Conservation (phyloP, 2,888 invertebrate species). For the Margaritifera margaritifera region DNA sequence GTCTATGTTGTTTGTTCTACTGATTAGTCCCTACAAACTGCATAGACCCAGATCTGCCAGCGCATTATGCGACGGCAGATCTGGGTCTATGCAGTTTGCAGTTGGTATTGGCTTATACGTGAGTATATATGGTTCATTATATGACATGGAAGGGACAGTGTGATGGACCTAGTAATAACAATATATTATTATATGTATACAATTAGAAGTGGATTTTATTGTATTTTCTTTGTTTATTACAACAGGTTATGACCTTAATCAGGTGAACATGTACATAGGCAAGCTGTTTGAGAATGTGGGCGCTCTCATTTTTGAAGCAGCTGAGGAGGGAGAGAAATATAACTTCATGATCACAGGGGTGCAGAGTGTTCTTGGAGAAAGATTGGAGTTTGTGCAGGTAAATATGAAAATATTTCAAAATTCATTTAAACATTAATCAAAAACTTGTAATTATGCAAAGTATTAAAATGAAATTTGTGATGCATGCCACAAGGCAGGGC, state of each 20-base stretch:
- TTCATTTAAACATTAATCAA: not conserved
- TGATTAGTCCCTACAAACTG: no score
- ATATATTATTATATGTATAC: no score
- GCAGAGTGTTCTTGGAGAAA: conserved; percentile 64
- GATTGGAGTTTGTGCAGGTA: conserved; percentile 63
- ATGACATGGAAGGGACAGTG: no score
- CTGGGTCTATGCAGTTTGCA: no score
- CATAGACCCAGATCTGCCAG: no score
- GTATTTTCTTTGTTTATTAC: no score
- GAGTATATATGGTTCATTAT: no score
- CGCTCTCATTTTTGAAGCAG: conserved; percentile 63
- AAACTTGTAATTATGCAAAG: not conserved
- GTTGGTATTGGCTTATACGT: no score
- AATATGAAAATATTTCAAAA: not conserved
- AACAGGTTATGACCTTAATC: conserved; percentile 67
- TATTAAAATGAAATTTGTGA: not conserved
- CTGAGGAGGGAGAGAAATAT: conserved; percentile 58
- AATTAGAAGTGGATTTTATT: no score
- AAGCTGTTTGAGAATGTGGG: conserved; percentile 71
- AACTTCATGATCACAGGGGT: conserved; percentile 65
- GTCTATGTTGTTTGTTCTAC: no score
- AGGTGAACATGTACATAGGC: conserved; percentile 68
- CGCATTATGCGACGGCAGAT: no score
- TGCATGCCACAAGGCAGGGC: not conserved
- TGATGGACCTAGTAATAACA: no score